These are phyloP conservation scores for Aspidoscelis tigris DNA, from an alignment of 2,113 vertebrate genomes.

Conservation along the genomic window DNA sequence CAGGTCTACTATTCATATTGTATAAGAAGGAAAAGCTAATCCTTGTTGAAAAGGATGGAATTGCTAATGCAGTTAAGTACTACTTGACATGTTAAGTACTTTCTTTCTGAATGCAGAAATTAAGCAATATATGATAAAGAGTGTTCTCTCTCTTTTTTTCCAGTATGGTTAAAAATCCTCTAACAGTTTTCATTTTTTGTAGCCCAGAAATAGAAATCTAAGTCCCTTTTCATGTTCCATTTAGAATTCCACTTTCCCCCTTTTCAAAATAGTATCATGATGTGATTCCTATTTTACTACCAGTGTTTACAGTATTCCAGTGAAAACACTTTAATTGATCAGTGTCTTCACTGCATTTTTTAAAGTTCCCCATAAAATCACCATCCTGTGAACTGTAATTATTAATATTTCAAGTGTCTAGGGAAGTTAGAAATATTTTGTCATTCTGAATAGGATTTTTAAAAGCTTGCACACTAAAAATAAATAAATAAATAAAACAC, in stretches of 20 bases:
- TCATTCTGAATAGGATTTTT: neutral
- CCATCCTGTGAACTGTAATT: constrained; percentile 7
- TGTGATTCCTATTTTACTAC: neutral
- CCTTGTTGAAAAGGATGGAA: constrained; percentile 24
- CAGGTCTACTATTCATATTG: constrained; percentile 15
- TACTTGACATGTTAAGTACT: constrained; percentile 36
- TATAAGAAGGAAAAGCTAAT: constrained; percentile 7
- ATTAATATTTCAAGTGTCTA: neutral
- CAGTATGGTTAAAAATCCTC: constrained; percentile 2
- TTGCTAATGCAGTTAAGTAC: constrained; percentile 16
- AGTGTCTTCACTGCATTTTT: neutral
- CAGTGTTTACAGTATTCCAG: neutral
- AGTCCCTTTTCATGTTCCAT: constrained; percentile 9
- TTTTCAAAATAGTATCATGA: neutral
- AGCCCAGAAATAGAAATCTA: constrained; percentile 17
- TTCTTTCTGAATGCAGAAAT: constrained; percentile 26
- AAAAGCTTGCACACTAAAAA: neutral
- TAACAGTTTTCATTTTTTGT: neutral
- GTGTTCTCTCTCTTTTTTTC: neutral
- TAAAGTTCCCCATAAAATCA: neutral
- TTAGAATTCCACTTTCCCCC: neutral
- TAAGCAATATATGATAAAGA: neutral
- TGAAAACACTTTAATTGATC: constrained; percentile 27
- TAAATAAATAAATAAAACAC: no score
- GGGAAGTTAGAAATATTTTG: constrained; percentile 25